Evolutionary conservation across 2,113 vertebrate species (phyloP).

Genomic region (Myxocyprinus asiaticus): DNA sequence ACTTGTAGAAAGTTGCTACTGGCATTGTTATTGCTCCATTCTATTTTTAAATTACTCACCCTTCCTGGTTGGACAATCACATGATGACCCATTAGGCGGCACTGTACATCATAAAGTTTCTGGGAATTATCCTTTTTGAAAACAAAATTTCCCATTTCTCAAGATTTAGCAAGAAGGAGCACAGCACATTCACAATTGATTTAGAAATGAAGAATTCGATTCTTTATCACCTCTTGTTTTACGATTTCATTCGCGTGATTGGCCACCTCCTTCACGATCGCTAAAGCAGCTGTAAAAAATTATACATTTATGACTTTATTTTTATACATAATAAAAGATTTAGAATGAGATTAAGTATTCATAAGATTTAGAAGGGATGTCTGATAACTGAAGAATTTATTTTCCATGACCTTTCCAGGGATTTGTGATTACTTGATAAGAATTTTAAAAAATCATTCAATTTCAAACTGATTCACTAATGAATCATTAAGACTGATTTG

Average conservation of each 20-base stretch:
- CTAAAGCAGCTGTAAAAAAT: slow-evolving; percentile 82
- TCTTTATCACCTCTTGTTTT: slow-evolving; percentile 88
- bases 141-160: neutral
- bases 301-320: neutral
- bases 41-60: slow-evolving; percentile 64
- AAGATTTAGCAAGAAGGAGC: neutral
- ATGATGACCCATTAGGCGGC: slow-evolving; percentile 91
- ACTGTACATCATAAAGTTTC: slow-evolving; percentile 97
- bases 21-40: neutral
- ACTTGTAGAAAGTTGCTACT: neutral
- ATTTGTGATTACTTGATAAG: too few species aligned
- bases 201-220: neutral
- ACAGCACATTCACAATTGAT: too few species aligned
- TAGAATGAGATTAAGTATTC: neutral
- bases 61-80: slow-evolving; percentile 96
- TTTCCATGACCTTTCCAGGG: too few species aligned
- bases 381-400: too few species aligned
- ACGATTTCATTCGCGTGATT: slow-evolving; percentile 96
- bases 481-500: too few species aligned
- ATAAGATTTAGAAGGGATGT: too few species aligned
- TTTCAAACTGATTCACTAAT: too few species aligned
- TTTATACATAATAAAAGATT: neutral
- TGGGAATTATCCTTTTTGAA: slow-evolving; percentile 91
- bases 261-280: slow-evolving; percentile 91
- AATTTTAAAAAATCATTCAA: too few species aligned